A percentile compares a stretch with the other conserved stretches of the same genome.
Conservation (phyloP, 2,797 vertebrate species). For the Protosalanx chinensis region DNA sequence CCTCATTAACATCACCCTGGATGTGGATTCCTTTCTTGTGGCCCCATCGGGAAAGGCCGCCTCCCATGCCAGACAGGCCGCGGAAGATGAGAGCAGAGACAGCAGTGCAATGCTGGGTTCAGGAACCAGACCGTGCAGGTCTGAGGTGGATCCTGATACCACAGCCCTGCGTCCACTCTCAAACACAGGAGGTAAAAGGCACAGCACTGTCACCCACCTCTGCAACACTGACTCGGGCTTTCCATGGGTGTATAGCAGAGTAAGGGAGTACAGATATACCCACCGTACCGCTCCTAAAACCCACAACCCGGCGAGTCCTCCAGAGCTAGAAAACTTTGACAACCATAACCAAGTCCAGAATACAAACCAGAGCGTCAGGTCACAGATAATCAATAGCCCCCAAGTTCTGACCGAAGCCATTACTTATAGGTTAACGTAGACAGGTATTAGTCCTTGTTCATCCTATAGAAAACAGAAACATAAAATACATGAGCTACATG, state of each 20-base stretch:
- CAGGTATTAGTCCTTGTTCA: neutral
- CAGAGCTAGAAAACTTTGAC: conserved; percentile 22
- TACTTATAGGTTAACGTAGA: neutral
- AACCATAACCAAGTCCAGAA: conserved; percentile 37
- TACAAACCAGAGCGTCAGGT: conserved; percentile 28
- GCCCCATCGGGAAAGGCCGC: conserved; percentile 32
- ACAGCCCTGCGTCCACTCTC: conserved; percentile 53
- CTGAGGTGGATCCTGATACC: conserved; percentile 12
- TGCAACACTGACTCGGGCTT: conserved; percentile 15
- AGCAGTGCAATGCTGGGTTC: conserved; percentile 48
- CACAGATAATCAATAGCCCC: conserved; percentile 41
- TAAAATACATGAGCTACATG: neutral
- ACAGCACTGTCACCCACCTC: conserved; percentile 54
- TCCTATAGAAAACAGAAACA: neutral
- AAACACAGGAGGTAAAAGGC: conserved; percentile 61
- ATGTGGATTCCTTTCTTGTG: neutral
- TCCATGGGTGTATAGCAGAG: conserved; percentile 16
- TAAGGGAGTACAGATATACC: conserved; percentile 39
- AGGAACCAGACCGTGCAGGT: conserved; percentile 19
- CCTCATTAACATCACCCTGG: conserved; percentile 55
- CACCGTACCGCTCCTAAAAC: conserved; percentile 54
- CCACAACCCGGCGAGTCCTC: conserved; percentile 56
- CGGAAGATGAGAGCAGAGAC: conserved; percentile 35
- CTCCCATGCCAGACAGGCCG: conserved; percentile 70
- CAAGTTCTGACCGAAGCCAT: conserved; percentile 25